Evolutionary conservation across 2,797 vertebrate genomes (phyloP), one percentile per base, ranked within the genome.

Genomic region (Euthynnus affinis): DNA sequence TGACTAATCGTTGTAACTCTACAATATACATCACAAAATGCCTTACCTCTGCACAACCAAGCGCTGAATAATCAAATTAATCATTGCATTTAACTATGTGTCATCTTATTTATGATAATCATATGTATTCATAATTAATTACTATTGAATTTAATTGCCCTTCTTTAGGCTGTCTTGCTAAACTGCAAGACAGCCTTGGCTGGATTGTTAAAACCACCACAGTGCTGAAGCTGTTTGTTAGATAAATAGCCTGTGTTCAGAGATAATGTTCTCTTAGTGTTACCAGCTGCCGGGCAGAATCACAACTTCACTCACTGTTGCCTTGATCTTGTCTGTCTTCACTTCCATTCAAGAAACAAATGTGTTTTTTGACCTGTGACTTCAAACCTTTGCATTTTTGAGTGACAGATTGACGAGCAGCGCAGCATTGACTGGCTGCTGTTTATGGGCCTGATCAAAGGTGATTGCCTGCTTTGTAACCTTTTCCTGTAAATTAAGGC

Each of bases 391-490:
- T 77, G 77, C 62, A 51, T 81, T 80, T 83, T 82, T 82, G 83
- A 90, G 76, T 88, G 85, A 89, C 87, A 80, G 82, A 92, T 91
- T 85, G 87, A 89, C 49, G 76, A 84, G 83, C 80, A 23, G 68
- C 3, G 49, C 71, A 75, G 75, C 80, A 71, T 79, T 80, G 88
- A 88, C 87, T 88, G 66, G 69, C 74, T 86, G 76, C 86, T 90
- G 88, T 90, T 93, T 90, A 93, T 91, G 82, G 89, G 80, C 73
- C 84, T 65, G 86, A 91, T 94, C 89, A 89, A 82, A 86, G 89
- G 82, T 86, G 88, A 91, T 91, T 86, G 89, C 78, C 88, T 86
- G 88, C 90, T 89, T 92, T 83, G 87, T 91, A 90, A 92, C 92
- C 91, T 90, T 88, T 79, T 61, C 59, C 82, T 82, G 84, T 90